phyloP scores from a whole-genome alignment of 1,140 invertebrate species.

The Sycophila sp. region DNA sequence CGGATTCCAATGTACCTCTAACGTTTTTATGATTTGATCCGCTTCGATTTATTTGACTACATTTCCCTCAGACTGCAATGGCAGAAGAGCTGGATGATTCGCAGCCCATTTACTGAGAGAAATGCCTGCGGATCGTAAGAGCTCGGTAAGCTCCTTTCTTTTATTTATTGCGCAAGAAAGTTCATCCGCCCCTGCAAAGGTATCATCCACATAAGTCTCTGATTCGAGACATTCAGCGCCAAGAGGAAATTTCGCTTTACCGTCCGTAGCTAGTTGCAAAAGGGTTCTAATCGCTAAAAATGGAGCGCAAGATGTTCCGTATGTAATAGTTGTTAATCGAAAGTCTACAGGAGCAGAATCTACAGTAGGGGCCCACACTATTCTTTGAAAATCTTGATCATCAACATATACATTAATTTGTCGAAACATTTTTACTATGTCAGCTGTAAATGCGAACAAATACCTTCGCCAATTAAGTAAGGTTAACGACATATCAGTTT shows the following conservation, averaged over 20 bases:
- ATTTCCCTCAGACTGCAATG: neutral
- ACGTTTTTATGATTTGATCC: neutral
- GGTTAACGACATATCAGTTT: neutral
- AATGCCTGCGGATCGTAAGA: neutral
- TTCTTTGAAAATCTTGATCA: constrained; percentile 49
- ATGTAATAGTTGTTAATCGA: constrained; percentile 53
- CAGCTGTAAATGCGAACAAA: neutral
- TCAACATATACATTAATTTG: constrained; percentile 45
- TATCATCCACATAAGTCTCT: constrained; percentile 21
- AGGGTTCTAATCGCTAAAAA: neutral
- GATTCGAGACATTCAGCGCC: neutral
- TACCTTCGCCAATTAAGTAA: neutral
- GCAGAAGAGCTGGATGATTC: neutral
- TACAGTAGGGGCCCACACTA: constrained; percentile 42
- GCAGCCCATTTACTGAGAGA: constrained; percentile 9
- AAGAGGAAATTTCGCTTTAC: neutral
- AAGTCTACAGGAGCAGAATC: constrained; percentile 15
- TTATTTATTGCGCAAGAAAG: neutral
- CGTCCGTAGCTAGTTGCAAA: neutral
- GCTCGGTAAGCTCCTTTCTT: neutral
- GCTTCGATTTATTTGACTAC: neutral
- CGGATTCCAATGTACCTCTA: constrained; percentile 4
- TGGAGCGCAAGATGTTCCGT: constrained; percentile 41
- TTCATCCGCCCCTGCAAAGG: constrained; percentile 1
- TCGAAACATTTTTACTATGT: constrained; percentile 40